Evolutionary conservation across 2,113 vertebrate species (phyloP).

Genomic region (Mustela lutreola): DNA sequence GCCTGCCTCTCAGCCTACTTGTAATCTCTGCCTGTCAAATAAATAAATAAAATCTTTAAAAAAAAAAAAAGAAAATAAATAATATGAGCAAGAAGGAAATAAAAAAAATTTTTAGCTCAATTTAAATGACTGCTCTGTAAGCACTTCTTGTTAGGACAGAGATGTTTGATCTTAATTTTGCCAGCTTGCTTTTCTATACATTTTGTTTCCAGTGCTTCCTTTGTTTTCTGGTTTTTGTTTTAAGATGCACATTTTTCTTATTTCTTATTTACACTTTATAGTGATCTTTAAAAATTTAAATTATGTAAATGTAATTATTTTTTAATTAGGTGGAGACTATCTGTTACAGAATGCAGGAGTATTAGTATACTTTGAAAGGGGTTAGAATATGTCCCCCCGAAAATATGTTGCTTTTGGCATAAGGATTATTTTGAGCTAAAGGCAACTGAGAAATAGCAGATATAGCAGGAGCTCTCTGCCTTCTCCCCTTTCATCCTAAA

Average conservation of each 20-base stretch:
- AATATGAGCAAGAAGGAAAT: neutral
- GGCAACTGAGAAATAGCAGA: neutral
- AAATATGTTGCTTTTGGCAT: neutral
- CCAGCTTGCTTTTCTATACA: neutral
- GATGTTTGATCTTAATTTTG: constrained; percentile 25
- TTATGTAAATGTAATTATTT: neutral
- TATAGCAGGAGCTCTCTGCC: neutral
- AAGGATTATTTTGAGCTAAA: constrained; percentile 29
- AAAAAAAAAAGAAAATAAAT: neutral
- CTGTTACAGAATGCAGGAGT: neutral
- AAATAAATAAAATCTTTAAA: no score
- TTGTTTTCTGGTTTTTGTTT: constrained; percentile 39
- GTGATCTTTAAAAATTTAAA: constrained; percentile 10
- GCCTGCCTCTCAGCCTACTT: no score
- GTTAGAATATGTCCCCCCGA: neutral
- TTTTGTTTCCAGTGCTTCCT: constrained; percentile 39
- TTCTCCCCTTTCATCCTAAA: neutral
- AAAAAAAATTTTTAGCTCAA: neutral
- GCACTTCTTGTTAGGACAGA: neutral
- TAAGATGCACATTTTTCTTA: neutral
- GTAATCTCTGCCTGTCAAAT: no score
- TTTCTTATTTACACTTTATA: neutral
- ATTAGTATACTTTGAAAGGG: neutral
- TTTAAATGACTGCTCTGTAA: no score
- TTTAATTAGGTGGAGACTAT: neutral